Base-by-base conservation (phyloP, 1,140 invertebrate species). In the Melipona quadrifasciata region DNA sequence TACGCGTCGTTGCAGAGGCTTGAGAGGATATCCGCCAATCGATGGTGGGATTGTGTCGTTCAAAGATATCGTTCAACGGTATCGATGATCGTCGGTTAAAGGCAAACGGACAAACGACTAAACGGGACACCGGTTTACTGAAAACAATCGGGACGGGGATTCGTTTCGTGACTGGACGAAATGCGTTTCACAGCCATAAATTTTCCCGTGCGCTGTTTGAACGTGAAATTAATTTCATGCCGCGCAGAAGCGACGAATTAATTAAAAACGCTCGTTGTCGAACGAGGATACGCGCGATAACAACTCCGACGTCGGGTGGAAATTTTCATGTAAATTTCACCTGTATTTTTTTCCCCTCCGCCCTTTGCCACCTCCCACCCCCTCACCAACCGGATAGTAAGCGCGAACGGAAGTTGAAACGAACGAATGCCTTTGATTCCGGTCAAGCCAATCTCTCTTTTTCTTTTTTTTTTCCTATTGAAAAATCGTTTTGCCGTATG, bases 231-330 rank as follows among this genome's bases (percentile, higher is more conserved):
- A 81, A 81, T 81, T 65, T 51, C 57, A 65, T 65, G 21, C 47
- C 27, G 27, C 27, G 12, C 47, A 64, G 27, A 53, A 81, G 57
- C 80, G 58, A 74, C 80, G 57, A 81, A 81, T 81, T 81, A 73
- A 81, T 81, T 81, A 81, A 81, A 81, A 81, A 61, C 34, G 39
- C 79, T 53, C 57, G 70, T 51, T 53, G 79, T 72, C 70, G 79
- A 81, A 73, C 70, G 39, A 19, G 57, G 21, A 81, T 34, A 58
- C 24, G 55, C 57, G 10, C 39, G 55, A 73, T 64, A 61, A 61
- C 57, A 31, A 64, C 27, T 17, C 53, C 1, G 39, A 47, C 39
- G 39, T 47, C 39, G 39, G 39, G 6, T 47, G 8, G 10, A 47
- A 47, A 47, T 47, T 47, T 47, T 21, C n/a, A 21, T 14, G 39